Percentiles rank a stretch among this genome's conserved stretches.
Conservation (phyloP, 2,797 vertebrate species). For the Menidia menidia region DNA sequence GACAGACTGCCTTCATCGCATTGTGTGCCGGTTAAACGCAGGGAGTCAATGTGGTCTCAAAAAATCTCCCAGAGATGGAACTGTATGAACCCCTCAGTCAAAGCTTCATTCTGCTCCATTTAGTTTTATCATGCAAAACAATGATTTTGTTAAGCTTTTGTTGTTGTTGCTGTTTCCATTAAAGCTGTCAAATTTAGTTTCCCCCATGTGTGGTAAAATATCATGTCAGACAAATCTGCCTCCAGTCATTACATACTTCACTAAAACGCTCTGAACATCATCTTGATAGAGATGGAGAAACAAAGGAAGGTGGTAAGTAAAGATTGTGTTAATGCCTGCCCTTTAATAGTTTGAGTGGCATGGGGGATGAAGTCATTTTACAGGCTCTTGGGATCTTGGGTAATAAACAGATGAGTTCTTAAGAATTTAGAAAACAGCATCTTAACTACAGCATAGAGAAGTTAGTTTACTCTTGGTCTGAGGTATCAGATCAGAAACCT, state of each 20-base stretch:
- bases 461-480: not conserved
- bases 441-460: not conserved
- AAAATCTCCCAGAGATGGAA: constrained; percentile 15
- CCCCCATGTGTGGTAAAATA: not conserved
- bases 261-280: constrained; percentile 6
- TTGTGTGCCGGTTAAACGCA: constrained; percentile 1
- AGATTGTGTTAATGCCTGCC: not conserved
- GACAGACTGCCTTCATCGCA: constrained; percentile 39
- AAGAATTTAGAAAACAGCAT: not conserved
- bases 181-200: constrained; percentile 10
- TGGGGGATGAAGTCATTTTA: not conserved
- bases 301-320: not conserved
- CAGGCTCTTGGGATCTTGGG: not conserved
- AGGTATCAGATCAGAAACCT: too few relatives aligned
- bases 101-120: constrained; percentile 22
- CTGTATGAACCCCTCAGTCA: constrained; percentile 19
- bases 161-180: not conserved
- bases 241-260: not conserved
- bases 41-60: constrained; percentile 4
- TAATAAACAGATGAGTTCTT: not conserved
- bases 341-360: not conserved
- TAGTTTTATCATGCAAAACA: constrained; percentile 39
- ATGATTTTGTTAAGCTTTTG: not conserved
- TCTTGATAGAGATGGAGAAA: not conserved
- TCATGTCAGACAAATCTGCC: constrained; percentile 10